Evolutionary conservation across 2,797 vertebrate species (phyloP).

Genomic region (Xiphophorus birchmanni): DNA sequence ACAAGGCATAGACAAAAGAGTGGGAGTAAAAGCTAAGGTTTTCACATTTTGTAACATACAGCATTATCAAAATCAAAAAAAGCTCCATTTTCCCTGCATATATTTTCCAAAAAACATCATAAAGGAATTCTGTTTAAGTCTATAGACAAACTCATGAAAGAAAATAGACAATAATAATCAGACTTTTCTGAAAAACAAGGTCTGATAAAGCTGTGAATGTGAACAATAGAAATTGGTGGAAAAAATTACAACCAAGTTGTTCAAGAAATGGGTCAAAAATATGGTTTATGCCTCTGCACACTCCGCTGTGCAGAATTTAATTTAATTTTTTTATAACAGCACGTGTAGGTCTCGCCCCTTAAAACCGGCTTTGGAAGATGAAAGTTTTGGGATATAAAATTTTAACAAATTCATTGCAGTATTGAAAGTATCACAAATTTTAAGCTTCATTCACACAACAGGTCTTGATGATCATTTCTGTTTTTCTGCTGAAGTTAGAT

Average conservation of each 20-base stretch:
- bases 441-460: no score
- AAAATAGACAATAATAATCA: no score
- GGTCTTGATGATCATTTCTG: no score
- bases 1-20: not conserved
- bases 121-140: not conserved
- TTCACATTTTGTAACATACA: not conserved
- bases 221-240: not conserved
- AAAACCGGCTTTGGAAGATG: no score
- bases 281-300: not conserved
- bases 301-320: not conserved
- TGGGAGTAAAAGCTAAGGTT: not conserved
- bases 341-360: not conserved
- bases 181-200: not conserved
- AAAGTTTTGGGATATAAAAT: not conserved
- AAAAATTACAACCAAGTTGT: not conserved
- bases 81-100: not conserved
- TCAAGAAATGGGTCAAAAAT: not conserved
- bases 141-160: not conserved
- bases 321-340: not conserved
- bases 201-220: not conserved
- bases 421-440: no score
- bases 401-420: not conserved
- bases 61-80: not conserved
- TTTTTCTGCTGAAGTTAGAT: no score
- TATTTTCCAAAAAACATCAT: not conserved